Evolutionary conservation across 2,888 invertebrate species (phyloP).

Genomic region (Oegoconia quadripuncta): DNA sequence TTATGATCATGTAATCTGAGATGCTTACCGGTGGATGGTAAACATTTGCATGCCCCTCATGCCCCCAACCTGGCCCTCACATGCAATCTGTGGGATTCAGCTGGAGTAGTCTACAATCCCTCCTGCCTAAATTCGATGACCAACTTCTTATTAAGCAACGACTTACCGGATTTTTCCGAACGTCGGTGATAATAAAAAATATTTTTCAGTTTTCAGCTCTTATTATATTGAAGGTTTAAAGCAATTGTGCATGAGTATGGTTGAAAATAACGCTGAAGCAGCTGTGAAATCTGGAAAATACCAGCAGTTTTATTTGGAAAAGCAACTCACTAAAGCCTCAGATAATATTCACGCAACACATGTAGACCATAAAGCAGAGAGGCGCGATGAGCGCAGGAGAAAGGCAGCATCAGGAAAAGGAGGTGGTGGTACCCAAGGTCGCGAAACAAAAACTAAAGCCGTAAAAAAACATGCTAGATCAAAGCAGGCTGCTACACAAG

Average conservation of each 20-base stretch:
- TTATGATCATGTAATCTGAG: too few species aligned
- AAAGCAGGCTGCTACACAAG: conserved; percentile 77
- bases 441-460: conserved; percentile 97
- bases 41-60: too few species aligned
- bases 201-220: conserved; percentile 78
- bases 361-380: conserved; percentile 81
- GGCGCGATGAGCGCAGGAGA: conserved; percentile 92
- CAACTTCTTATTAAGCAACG: too few species aligned
- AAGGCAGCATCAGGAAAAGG: conserved; percentile 93
- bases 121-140: too few species aligned
- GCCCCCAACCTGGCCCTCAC: too few species aligned
- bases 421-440: conserved; percentile 94
- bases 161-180: too few species aligned
- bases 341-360: conserved; percentile 49
- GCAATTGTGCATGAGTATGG: conserved; percentile 82
- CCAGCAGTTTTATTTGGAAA: conserved; percentile 85
- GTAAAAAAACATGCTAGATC: conserved; percentile 88
- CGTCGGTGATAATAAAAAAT: background rate
- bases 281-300: conserved; percentile 86
- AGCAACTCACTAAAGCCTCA: conserved; percentile 75
- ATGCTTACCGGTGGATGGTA: too few species aligned
- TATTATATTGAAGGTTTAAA: conserved; percentile 83
- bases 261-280: conserved; percentile 82
- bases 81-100: too few species aligned
- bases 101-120: too few species aligned